Evolutionary conservation across 2,797 vertebrate species (phyloP).

Genomic region (Tolypeutes matacus): DNA sequence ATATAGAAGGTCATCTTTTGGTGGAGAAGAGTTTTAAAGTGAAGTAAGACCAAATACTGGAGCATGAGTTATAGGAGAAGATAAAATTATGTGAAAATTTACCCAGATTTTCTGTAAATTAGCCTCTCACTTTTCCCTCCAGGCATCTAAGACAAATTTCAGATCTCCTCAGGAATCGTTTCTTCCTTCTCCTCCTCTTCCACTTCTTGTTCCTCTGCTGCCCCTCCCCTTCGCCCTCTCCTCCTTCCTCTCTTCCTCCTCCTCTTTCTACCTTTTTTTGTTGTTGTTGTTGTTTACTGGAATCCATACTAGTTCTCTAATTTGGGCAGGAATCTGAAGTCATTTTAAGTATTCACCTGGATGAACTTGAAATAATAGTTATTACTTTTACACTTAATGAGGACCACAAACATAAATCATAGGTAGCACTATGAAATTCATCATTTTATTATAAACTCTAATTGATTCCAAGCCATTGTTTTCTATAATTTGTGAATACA

Average conservation of each 20-base stretch:
- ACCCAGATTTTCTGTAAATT: not conserved
- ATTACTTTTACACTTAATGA: not conserved
- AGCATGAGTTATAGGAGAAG: not conserved
- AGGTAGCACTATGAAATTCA: not conserved
- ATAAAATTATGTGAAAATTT: not conserved
- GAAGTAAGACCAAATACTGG: not conserved
- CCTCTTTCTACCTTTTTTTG: not conserved
- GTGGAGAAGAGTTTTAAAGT: not conserved
- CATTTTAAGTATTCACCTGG: not conserved
- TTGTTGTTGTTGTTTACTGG: too few relatives aligned
- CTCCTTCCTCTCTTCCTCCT: not conserved
- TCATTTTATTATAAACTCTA: not conserved
- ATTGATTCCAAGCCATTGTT: not conserved
- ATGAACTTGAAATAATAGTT: not conserved
- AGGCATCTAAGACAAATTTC: not conserved
- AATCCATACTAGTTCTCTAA: not conserved
- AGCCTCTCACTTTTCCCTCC: not conserved
- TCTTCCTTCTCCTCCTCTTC: accelerated
- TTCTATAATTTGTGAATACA: not conserved
- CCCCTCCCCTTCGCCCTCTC: too few relatives aligned
- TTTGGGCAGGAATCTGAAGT: not conserved
- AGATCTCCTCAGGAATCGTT: not conserved
- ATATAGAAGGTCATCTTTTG: not conserved
- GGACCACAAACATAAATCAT: not conserved
- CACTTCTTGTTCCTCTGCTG: not conserved